phyloP scores from a whole-genome alignment of 2,888 invertebrate genomes.

The Noctua janthina region DNA sequence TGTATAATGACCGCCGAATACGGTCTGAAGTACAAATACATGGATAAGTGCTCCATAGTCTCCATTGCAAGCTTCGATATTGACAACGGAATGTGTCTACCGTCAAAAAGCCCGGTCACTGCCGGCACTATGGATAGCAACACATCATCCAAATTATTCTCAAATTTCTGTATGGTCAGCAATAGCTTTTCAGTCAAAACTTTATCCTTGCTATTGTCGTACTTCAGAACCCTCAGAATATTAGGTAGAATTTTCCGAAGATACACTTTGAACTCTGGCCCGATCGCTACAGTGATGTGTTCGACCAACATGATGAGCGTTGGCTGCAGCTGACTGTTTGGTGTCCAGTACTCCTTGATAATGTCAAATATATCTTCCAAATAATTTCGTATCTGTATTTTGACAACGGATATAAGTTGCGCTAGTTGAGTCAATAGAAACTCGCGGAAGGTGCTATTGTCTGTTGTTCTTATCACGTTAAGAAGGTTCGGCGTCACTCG shows the following conservation, averaged over 20 bases:
- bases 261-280: slow-evolving; percentile 98
- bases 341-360: slow-evolving; percentile 98
- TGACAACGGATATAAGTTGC: slow-evolving; percentile 97
- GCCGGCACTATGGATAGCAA: slow-evolving; percentile 98
- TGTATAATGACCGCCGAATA: slow-evolving; percentile 98
- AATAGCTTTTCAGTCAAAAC: slow-evolving; percentile 95
- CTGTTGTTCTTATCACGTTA: slow-evolving; percentile 97
- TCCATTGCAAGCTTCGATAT: slow-evolving; percentile 94
- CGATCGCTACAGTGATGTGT: slow-evolving; percentile 97
- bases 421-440: slow-evolving; percentile 98
- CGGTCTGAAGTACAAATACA: slow-evolving; percentile 97
- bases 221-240: slow-evolving; percentile 96
- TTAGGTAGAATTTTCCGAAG: slow-evolving; percentile 98
- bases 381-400: slow-evolving; percentile 98
- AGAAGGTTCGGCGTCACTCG: slow-evolving; percentile 97
- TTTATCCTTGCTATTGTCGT: slow-evolving; percentile 96
- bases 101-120: slow-evolving; percentile 97
- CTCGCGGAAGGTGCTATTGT: slow-evolving; percentile 94
- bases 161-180: slow-evolving; percentile 97
- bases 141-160: slow-evolving; percentile 98
- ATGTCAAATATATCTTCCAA: slow-evolving; percentile 98
- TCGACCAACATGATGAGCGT: slow-evolving; percentile 97
- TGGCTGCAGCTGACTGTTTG: slow-evolving; percentile 95
- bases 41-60: slow-evolving; percentile 97
- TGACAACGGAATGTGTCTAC: slow-evolving; percentile 94